phyloP scores from a whole-genome alignment of 2,113 vertebrate species.

The Cynocephalus volans region DNA sequence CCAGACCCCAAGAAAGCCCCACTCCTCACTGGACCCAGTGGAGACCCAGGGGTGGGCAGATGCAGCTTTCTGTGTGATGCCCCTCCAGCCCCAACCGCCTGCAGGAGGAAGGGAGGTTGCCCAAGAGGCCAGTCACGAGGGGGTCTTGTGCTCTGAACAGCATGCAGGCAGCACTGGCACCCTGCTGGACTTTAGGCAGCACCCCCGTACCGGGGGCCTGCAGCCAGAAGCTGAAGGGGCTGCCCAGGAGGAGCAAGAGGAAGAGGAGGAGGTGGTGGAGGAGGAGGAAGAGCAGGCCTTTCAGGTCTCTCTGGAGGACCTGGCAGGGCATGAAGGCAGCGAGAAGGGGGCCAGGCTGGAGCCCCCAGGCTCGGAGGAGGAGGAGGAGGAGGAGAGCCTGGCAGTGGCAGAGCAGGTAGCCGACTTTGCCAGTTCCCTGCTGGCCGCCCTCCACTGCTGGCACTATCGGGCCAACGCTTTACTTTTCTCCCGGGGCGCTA shows the following conservation, averaged over 20 bases:
- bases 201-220: slow-evolving; percentile 84
- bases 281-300: slow-evolving; percentile 86
- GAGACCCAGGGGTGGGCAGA: background rate
- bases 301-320: slow-evolving; percentile 88
- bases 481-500: slow-evolving; percentile 95
- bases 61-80: background rate
- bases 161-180: slow-evolving; percentile 93
- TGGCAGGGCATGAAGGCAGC: slow-evolving; percentile 83
- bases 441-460: slow-evolving; percentile 96
- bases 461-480: slow-evolving; percentile 96
- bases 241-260: slow-evolving; percentile 85
- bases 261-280: slow-evolving; percentile 80
- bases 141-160: slow-evolving; percentile 88
- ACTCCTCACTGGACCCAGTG: background rate
- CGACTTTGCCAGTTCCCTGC: slow-evolving; percentile 94
- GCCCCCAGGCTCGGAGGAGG: slow-evolving; percentile 89
- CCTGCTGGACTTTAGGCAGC: slow-evolving; percentile 91
- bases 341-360: slow-evolving; percentile 82
- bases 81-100: background rate
- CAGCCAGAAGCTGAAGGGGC: slow-evolving; percentile 86
- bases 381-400: slow-evolving; percentile 94
- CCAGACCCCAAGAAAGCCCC: background rate
- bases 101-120: background rate
- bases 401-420: slow-evolving; percentile 96
- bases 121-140: slow-evolving; percentile 59